Conservation (phyloP, 2,113 vertebrate species). For the Sinocyclocheilus maitianheensis region DNA sequence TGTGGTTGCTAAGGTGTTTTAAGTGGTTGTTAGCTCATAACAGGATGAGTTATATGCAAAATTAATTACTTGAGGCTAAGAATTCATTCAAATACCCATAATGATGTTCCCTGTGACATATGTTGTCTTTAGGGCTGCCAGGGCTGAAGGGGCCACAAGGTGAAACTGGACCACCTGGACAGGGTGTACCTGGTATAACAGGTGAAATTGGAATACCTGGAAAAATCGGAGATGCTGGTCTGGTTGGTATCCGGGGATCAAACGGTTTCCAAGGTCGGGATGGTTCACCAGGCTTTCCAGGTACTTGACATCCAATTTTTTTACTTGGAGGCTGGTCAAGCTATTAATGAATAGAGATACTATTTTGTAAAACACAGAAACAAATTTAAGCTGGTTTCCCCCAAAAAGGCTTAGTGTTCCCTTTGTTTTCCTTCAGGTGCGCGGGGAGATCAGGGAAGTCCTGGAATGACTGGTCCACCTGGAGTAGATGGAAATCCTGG, state of each 20-base stretch:
- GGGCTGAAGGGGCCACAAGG: slow-evolving; percentile 66
- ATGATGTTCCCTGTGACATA: background rate
- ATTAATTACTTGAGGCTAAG: background rate
- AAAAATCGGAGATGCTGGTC: slow-evolving; percentile 51
- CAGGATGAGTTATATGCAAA: no score
- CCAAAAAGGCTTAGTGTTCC: background rate
- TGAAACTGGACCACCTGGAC: slow-evolving; percentile 59
- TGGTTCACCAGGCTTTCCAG: slow-evolving; percentile 64
- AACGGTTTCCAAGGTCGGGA: slow-evolving; percentile 55
- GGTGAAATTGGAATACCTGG: slow-evolving; percentile 59
- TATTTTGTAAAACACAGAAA: background rate
- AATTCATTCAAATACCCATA: background rate
- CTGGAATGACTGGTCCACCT: slow-evolving; percentile 60
- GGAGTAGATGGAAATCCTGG: slow-evolving; percentile 65
- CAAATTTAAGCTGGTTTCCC: background rate
- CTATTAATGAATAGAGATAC: background rate
- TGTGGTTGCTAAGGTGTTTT: no score
- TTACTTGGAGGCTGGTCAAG: background rate
- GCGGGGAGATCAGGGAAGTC: slow-evolving; percentile 60
- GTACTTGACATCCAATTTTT: slow-evolving; percentile 50
- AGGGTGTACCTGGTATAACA: slow-evolving; percentile 49
- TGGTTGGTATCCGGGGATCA: slow-evolving; percentile 57
- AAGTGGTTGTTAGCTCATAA: no score
- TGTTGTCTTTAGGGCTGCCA: slow-evolving; percentile 54
- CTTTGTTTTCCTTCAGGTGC: slow-evolving; percentile 56